A percentile compares a stretch with the other conserved stretches of the same genome.
These are phyloP conservation scores for Rhagonycha fulva DNA, from an alignment of 2,888 invertebrate genomes.

Conservation along the genomic window DNA sequence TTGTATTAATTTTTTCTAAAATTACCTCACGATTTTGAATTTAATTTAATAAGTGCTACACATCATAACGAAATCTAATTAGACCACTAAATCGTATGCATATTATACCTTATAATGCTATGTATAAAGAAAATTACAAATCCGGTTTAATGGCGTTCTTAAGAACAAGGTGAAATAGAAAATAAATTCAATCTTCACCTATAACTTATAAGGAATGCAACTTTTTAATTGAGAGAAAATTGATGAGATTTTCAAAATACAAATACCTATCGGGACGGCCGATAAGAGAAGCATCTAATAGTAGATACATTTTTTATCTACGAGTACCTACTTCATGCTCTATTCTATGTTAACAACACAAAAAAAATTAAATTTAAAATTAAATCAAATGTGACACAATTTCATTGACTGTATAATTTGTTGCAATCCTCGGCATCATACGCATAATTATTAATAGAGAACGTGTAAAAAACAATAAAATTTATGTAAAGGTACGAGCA, in stretches of 20 bases:
- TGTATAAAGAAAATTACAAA: not conserved
- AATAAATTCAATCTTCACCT: too few relatives aligned
- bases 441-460: not conserved
- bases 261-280: too few relatives aligned
- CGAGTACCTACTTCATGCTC: too few relatives aligned
- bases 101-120: not conserved
- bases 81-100: not conserved
- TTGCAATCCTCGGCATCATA: not conserved
- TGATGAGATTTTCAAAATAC: too few relatives aligned
- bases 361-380: not conserved
- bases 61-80: not conserved
- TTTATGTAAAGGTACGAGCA: conserved; percentile 3
- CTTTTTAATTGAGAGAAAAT: too few relatives aligned
- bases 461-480: conserved; percentile 5
- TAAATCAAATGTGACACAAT: not conserved
- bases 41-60: conserved; percentile 9
- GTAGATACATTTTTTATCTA: too few relatives aligned
- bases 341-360: too few relatives aligned
- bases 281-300: too few relatives aligned
- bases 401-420: not conserved
- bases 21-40: conserved; percentile 11
- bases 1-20: not conserved
- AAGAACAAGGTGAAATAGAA: not conserved
- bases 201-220: too few relatives aligned
- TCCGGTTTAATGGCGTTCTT: not conserved